Percentiles rank a stretch among this genome's conserved stretches.
Conservation (phyloP, 2,888 invertebrate genomes). For the Meloe dianella region DNA sequence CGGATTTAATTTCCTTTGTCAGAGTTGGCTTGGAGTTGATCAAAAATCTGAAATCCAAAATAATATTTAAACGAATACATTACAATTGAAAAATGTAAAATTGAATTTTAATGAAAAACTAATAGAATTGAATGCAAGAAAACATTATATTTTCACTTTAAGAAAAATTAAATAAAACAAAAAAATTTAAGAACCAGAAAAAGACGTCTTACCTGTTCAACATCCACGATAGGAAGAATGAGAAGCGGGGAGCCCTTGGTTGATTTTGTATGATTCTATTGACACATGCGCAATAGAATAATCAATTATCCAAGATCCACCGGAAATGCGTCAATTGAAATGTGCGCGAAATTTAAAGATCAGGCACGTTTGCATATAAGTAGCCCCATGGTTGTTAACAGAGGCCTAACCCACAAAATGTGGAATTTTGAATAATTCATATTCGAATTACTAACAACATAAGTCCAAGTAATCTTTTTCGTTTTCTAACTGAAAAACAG, state of each 20-base stretch:
- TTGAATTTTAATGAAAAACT: background rate
- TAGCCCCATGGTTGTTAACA: too few relatives aligned
- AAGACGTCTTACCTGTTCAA: constrained; percentile 23
- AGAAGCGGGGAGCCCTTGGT: background rate
- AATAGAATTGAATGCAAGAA: too few relatives aligned
- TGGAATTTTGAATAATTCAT: too few relatives aligned
- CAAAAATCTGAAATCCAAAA: constrained; percentile 12
- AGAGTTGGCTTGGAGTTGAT: constrained; percentile 9
- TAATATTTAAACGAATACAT: background rate
- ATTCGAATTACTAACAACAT: too few relatives aligned
- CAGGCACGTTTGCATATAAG: too few relatives aligned
- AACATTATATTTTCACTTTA: too few relatives aligned
- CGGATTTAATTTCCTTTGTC: constrained; percentile 12
- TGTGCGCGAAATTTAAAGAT: constrained; percentile 22
- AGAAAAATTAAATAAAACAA: background rate
- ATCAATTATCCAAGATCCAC: constrained; percentile 17
- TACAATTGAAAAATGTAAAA: background rate
- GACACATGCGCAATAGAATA: background rate
- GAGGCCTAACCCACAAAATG: too few relatives aligned
- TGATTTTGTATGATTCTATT: background rate
- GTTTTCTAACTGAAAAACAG: too few relatives aligned
- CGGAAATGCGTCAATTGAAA: constrained; percentile 9
- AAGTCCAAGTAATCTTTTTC: too few relatives aligned
- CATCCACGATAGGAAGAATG: constrained; percentile 19
- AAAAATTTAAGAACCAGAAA: background rate